phyloP scores from a whole-genome alignment of 30 jellyfish, hydroid and myxozoan genomes.

The Aurelia sp. region DNA sequence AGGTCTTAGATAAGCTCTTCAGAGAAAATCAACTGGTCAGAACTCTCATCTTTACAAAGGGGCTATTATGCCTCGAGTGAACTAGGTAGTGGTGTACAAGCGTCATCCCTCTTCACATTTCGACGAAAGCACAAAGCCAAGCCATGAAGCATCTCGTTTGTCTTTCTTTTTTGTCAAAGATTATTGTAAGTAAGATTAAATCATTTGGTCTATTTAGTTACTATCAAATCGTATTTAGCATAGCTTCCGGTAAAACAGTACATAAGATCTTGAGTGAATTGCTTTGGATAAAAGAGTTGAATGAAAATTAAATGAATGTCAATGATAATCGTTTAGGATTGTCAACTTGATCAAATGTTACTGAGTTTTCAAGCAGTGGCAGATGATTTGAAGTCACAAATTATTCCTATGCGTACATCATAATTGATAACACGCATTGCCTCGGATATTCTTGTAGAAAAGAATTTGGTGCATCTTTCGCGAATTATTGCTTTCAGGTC shows the following conservation, averaged over 20 bases:
- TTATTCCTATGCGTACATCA: neutral
- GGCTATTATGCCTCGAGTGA: too few relatives aligned
- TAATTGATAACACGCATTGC: neutral
- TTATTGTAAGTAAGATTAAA: neutral
- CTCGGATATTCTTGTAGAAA: neutral
- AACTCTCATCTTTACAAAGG: too few relatives aligned
- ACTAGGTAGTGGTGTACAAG: too few relatives aligned
- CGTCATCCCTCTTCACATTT: too few relatives aligned
- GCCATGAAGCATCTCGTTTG: too few relatives aligned
- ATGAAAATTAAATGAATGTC: too few relatives aligned
- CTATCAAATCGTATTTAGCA: neutral
- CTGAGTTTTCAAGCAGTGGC: neutral
- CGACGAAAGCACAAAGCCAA: too few relatives aligned
- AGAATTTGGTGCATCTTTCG: neutral
- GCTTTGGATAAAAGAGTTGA: too few relatives aligned
- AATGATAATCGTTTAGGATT: neutral
- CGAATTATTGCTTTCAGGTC: constrained; percentile 38
- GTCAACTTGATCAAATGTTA: neutral
- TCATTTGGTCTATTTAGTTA: neutral
- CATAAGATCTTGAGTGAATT: too few relatives aligned
- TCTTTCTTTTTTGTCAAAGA: too few relatives aligned
- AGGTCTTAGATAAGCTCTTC: too few relatives aligned
- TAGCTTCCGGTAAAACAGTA: neutral
- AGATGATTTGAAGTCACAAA: neutral
- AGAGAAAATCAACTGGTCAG: too few relatives aligned